Conservation (phyloP, 2,888 invertebrate species). For the Drosophila percnosoma region DNA sequence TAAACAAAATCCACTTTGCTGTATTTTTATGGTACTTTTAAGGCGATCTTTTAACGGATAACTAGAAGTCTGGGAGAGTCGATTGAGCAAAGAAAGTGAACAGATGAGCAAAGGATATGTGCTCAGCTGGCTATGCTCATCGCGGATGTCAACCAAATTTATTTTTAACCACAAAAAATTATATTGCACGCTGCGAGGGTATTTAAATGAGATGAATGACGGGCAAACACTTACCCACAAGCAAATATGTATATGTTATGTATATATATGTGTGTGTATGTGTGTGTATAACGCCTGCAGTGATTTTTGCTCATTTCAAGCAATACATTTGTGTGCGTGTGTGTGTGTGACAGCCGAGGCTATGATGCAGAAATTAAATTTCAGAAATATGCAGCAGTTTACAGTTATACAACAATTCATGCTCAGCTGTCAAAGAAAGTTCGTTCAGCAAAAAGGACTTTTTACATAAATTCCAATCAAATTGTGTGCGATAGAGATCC, state of each 20-base stretch:
- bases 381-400: conserved; percentile 71
- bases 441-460: conserved; percentile 16
- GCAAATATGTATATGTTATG: background rate
- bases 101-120: background rate
- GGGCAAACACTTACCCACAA: background rate
- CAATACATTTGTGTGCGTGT: conserved; percentile 16
- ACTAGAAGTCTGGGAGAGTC: background rate
- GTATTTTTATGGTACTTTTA: background rate
- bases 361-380: conserved; percentile 68
- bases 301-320: conserved; percentile 56
- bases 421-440: conserved; percentile 42
- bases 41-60: background rate
- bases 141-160: background rate
- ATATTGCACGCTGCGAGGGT: background rate
- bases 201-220: conserved; percentile 12
- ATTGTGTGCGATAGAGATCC: conserved; percentile 1
- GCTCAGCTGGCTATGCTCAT: background rate
- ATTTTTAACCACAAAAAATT: background rate
- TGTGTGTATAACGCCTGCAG: conserved; percentile 56
- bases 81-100: too few relatives aligned
- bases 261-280: too few relatives aligned
- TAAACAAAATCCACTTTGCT: background rate
- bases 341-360: conserved; percentile 20
- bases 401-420: conserved; percentile 53
- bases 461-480: conserved; percentile 21